These are phyloP conservation scores for Elaphurus davidianus DNA, from an alignment of 2,113 vertebrate species.

Conservation along the genomic window DNA sequence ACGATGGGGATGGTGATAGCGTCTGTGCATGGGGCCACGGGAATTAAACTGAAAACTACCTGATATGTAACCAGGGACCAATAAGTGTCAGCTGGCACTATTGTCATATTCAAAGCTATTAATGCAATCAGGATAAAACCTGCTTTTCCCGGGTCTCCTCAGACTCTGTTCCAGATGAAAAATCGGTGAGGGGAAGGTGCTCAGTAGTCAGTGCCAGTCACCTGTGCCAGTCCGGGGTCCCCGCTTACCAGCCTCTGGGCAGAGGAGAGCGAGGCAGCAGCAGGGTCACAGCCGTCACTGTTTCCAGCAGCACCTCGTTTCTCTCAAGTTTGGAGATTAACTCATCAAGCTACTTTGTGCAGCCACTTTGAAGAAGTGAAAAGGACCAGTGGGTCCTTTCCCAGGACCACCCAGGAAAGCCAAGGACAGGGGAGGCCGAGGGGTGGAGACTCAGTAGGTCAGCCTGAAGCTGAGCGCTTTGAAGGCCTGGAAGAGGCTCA, in stretches of 20 bases:
- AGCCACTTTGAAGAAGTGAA: not conserved
- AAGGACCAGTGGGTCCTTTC: not conserved
- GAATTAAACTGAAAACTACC: not conserved
- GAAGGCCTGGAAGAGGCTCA: not conserved
- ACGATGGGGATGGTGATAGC: not conserved
- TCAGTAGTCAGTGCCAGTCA: fast-evolving
- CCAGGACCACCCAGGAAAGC: not conserved
- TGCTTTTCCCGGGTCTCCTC: not conserved
- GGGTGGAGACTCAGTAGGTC: too few species aligned
- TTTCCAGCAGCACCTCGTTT: not conserved
- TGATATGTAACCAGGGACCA: not conserved
- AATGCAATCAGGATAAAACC: not conserved
- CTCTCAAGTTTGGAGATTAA: too few species aligned
- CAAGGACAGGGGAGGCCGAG: fast-evolving
- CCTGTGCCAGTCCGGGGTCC: not conserved
- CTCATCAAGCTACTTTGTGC: not conserved
- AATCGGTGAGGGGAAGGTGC: fast-evolving
- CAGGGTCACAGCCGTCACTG: fast-evolving
- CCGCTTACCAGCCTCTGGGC: fast-evolving
- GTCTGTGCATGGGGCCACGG: not conserved
- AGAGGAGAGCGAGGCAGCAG: not conserved
- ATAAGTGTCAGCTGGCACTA: not conserved
- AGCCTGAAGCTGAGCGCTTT: not conserved
- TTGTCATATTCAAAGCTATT: too few species aligned
- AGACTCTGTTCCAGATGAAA: not conserved